These are phyloP conservation scores for Daktulosphaira vitifoliae DNA, from an alignment of 1,140 invertebrate species.

Conservation along the genomic window DNA sequence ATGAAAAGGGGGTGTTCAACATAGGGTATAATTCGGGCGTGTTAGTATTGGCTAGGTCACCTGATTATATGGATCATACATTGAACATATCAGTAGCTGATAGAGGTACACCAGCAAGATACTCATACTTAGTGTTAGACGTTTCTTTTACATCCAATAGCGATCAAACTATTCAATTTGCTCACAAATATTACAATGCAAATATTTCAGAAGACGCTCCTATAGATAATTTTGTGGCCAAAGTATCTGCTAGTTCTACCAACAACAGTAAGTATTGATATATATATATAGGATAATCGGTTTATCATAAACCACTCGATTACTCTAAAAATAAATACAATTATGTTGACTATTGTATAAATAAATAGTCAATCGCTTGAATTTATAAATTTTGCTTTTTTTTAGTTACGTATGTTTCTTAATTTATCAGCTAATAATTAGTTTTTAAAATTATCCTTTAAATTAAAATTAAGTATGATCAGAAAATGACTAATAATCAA, in stretches of 20 bases:
- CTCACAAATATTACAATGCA: constrained; percentile 61
- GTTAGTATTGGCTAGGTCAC: constrained; percentile 61
- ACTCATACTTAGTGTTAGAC: constrained; percentile 53
- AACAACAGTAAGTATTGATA: constrained; percentile 22
- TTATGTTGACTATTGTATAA: too few species aligned
- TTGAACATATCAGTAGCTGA: constrained; percentile 74
- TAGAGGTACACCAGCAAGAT: constrained; percentile 60
- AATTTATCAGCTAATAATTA: too few species aligned
- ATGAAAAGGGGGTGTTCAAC: constrained; percentile 68
- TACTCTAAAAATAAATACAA: too few species aligned
- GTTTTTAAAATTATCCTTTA: too few species aligned
- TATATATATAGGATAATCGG: too few species aligned
- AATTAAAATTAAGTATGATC: too few species aligned
- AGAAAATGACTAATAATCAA: too few species aligned
- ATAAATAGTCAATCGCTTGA: too few species aligned
- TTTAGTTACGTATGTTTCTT: too few species aligned
- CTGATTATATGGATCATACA: constrained; percentile 48
- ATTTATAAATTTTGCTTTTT: too few species aligned
- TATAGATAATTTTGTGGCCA: constrained; percentile 65
- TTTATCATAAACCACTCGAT: too few species aligned
- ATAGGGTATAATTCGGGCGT: constrained; percentile 68
- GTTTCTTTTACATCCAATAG: constrained; percentile 62
- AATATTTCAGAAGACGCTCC: constrained; percentile 71
- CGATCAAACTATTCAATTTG: constrained; percentile 72
- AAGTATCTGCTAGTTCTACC: constrained; percentile 61